Evolutionary conservation across 2,113 vertebrate species (phyloP), one percentile per base, ranked within the genome.

Genomic region (Nipponia nippon): DNA sequence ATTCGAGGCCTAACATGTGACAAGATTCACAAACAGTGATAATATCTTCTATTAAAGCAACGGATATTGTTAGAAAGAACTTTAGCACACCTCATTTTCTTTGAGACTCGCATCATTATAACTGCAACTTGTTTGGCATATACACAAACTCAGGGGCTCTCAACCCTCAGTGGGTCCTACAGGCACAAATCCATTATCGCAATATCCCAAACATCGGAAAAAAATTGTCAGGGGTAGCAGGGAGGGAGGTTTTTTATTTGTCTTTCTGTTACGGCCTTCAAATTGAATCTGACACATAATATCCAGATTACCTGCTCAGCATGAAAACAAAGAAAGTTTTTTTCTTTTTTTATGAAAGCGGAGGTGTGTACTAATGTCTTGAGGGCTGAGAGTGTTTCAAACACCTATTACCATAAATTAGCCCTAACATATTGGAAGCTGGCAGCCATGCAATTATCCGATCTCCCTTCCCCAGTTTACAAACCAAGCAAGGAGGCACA

Each of bases 291-390:
- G 92, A 90, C 85, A 96, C 87, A 84, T 92, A 93, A 90, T 90
- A 96, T 83, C 87, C 87, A 96, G 95, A 95, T 95, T 94, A 96
- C 85, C 93, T 93, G 82, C 96, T 93, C 95, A 95, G 93, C 82
- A 42, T 94, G 96, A 94, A 94, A 96, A 95, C 92, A 91, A 93
- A 93, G 84, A 22, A 75, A 55, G 38, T 36, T 44, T 42, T 46
- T 73, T 18, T 17, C 0, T n/a, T 84, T 61, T 59, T 73, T 53
- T 10, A 52, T 80, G 78, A 79, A 93, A 85, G 46, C 9, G 0
- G 30, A 95, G 90, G 95, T 94, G 75, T 73, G 70, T 14, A 44
- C 44, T 72, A 59, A 91, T 69, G 58, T 83, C 93, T 94, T 65
- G 58, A 76, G 78, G 84, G 53, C 49, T 83, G 82, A 86, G 79